These are phyloP conservation scores for Pygoscelis antarcticus DNA, from an alignment of 2,113 vertebrate genomes.

Conservation along the genomic window DNA sequence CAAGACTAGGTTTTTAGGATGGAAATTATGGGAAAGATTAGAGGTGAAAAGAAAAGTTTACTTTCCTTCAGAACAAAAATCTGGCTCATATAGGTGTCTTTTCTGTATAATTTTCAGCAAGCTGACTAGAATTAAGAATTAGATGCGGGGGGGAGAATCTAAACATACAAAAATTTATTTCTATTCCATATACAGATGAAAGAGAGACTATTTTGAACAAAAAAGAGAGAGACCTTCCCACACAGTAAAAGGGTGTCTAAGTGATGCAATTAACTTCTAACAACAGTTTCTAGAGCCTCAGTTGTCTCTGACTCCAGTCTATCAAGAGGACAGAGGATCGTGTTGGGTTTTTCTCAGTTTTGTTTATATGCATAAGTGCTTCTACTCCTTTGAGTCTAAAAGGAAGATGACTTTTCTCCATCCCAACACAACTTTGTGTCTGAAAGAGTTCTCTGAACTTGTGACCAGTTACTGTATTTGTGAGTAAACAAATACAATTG, in stretches of 20 bases:
- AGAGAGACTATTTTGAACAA: background rate
- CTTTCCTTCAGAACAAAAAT: background rate
- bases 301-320: background rate
- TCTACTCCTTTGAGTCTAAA: background rate
- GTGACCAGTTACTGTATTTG: background rate
- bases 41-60: background rate
- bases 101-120: background rate
- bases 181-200: background rate
- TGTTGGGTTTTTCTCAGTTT: fast-evolving
- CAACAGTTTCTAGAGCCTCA: background rate
- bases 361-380: background rate
- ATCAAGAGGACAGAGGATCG: background rate
- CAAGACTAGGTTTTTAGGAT: background rate
- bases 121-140: background rate
- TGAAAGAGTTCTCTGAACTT: background rate
- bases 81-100: fast-evolving
- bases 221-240: background rate
- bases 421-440: background rate
- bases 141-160: too few species aligned
- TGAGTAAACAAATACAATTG: background rate
- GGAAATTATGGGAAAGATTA: background rate
- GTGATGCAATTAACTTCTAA: background rate
- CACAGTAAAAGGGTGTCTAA: background rate
- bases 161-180: background rate
- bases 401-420: background rate